These are phyloP conservation scores for Calidris pygmaea DNA, from an alignment of 2,113 vertebrate species.

Conservation along the genomic window DNA sequence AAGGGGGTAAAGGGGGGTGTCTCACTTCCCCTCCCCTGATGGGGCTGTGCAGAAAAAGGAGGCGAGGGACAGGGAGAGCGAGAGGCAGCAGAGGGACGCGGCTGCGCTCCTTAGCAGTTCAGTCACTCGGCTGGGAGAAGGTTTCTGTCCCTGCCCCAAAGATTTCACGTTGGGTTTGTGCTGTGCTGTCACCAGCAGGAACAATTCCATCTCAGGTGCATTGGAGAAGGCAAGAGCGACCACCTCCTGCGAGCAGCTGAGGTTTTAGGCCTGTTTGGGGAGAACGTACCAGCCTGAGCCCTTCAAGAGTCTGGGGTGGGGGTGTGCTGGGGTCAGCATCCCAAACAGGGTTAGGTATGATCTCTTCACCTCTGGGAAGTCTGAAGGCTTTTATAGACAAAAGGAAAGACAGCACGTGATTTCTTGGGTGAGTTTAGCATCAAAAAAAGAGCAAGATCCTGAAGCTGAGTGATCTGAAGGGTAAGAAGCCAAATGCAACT, in stretches of 20 bases:
- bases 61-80: accelerated
- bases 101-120: accelerated
- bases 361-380: neutral
- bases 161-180: neutral
- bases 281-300: neutral
- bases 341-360: neutral
- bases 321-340: neutral
- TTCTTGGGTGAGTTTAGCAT: neutral
- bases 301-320: neutral
- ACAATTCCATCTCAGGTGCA: neutral
- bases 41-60: neutral
- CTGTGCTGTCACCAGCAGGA: neutral
- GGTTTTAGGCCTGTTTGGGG: neutral
- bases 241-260: accelerated
- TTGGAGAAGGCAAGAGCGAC: neutral
- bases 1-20: neutral
- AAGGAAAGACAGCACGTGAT: neutral
- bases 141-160: neutral
- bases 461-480: neutral
- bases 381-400: neutral
- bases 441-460: neutral
- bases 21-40: accelerated
- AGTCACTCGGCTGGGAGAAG: neutral
- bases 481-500: neutral
- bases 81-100: accelerated